Base-by-base conservation (phyloP, 2,888 invertebrate genomes). In the Microplitis manilae region DNA sequence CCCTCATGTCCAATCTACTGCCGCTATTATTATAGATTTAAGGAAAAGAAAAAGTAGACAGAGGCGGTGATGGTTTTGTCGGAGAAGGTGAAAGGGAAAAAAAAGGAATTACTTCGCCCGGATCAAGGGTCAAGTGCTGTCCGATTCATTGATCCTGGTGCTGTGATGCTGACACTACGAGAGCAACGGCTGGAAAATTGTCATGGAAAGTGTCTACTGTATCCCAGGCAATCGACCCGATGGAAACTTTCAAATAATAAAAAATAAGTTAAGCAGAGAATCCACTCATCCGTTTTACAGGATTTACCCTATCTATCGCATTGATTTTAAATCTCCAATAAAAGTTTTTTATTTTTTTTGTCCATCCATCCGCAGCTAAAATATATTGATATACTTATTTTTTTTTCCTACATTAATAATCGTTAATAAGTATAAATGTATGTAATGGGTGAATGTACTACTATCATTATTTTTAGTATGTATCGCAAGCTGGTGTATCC, bases 171-270 rank as follows among this genome's bases (percentile, higher is more conserved):
- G 50, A 50, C 13, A 13, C 50, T 13, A 50, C 13, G 77, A 79
- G 79, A 77, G 67, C 81, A 81, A 78, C 82, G 83, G 81, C 82
- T 84, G 84, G 84, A 85, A 85, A 85, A 85, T 85, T 84, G 84
- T 82, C 77, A 80, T 80, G 82, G 80, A 83, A 84, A 82, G 74
- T 79, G 59, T 60, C 65, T 77, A 17, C 50, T 13, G 13, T 13
- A 50, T 13, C 9, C 13, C 50, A 5, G 8, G 4, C 50, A 50
- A 13, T 50, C 5, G 9, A 50, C 13, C 9, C 9, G 50, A 50
- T 50, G 50, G 13, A 50, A 50, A 50, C 50, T 50, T 50, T 50
- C 15, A 20, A 73, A 20, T 30, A 73, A 60, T 73, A 17, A 73
- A 13, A 62, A 61, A 73, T 17, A 73, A 62, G 8, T 50, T 50